These are phyloP conservation scores for Tauraco erythrolophus DNA, from an alignment of 2,113 vertebrate genomes.

Conservation along the genomic window DNA sequence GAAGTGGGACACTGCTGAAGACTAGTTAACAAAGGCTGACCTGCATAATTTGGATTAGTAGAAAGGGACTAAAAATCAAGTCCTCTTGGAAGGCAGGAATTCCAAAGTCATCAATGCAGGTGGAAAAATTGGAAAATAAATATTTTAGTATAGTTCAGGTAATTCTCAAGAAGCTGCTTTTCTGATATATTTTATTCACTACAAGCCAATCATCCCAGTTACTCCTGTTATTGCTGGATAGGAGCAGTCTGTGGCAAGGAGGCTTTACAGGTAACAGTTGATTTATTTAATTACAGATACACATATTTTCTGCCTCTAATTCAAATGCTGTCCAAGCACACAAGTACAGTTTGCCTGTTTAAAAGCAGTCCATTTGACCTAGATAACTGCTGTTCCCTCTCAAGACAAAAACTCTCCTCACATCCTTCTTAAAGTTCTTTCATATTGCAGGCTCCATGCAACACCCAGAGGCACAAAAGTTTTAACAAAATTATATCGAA, in stretches of 20 bases:
- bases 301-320: background rate
- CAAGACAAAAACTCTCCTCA: background rate
- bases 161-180: background rate
- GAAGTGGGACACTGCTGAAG: background rate
- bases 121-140: background rate
- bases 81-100: background rate
- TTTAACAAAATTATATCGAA: background rate
- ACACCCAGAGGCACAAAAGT: background rate
- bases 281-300: background rate
- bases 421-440: background rate
- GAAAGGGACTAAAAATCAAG: background rate
- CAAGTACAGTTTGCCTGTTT: background rate
- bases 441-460: background rate
- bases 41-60: background rate
- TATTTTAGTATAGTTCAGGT: background rate
- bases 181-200: background rate
- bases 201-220: background rate
- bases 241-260: background rate
- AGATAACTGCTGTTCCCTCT: background rate
- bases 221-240: background rate
- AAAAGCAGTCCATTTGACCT: conserved; percentile 22
- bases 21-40: background rate
- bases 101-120: background rate
- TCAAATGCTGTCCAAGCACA: background rate
- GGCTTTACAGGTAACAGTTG: background rate